Base-by-base conservation (phyloP, 2,888 invertebrate species). In the Agonum fuliginosum region DNA sequence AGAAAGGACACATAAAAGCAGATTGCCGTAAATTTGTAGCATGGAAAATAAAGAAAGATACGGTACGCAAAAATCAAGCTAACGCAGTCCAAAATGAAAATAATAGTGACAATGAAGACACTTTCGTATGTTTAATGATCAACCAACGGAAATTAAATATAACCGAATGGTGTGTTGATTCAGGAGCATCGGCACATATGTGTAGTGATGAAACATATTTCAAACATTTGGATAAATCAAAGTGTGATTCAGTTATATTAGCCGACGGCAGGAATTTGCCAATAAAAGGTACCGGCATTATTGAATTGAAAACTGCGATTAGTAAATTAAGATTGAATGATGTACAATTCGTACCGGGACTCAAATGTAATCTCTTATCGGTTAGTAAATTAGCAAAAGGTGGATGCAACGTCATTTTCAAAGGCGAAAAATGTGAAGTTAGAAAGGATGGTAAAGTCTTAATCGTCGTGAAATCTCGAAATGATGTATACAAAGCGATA, bases 141-240 rank as follows among this genome's bases (percentile, higher is more conserved):
- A 6, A 12, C n/a, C 5, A 43, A 43, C 3, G 3, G 14, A 12
- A 43, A 43, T 6, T 3, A 6, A 5, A 30, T 8, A 30, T 30
- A 30, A 30, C 4, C 8, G 30, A 3, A 30, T 51, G 51, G 51
- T 19, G 17, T 51, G 51, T 51, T 2, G 51, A 51, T 51, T 51
- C 51, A 2, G 51, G 51, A 5, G 51, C 51, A 20, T 19, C 51
- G 17, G 17, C 19, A 19, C 51, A 51, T 51, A 51, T 51, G n/a
- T 24, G 24, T n/a, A 22, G 4, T 12, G 10, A 54, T 27, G 12
- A 54, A 12, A 27, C 1, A 22, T 54, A 22, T 54, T 54, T 22
- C 12, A 27, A 2, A 27, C 5, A 54, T 6, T 22, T 54, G 1
- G 27, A 54, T 10, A 12, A 10, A 1, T 10, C 22, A 2, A 10